Base-by-base conservation (phyloP, 2,113 vertebrate genomes). In the Rattus rattus region DNA sequence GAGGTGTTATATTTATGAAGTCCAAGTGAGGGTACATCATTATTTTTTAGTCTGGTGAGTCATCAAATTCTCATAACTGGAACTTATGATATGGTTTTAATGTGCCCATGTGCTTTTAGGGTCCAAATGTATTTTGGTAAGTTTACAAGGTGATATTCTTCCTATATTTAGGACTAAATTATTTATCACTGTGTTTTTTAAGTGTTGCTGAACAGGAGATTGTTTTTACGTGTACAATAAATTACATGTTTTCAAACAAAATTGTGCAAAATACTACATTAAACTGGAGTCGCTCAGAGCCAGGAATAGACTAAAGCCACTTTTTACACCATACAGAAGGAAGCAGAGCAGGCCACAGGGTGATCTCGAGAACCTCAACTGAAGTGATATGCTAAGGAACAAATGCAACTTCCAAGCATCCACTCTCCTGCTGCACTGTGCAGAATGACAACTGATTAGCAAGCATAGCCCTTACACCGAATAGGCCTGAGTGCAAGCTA, bases 371-470 rank as follows among this genome's bases (percentile, higher is more conserved):
- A 87, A 52, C 28, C 43, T 52, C 47, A 70, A 2, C 4, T 63
- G 28, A 61, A 6, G 75, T 1, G 5, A 28, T 6, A n/a, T 6
- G 16, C 16, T 87, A 36, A 94, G 56, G 81, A 88, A 69, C 26
- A 70, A 12, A n/a, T 56, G 54, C 14, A 56, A 63, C 54, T 67
- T 85, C 19, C 28, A 85, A 20, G 22, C 13, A 24, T 49, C 54
- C 3, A 17, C 56, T 2, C 7, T 16, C 65, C 36, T 54, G 4
- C 1, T 69, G 65, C 10, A 24, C 0, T 10, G 10, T 49, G 22
- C 4, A 80, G 61, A 70, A 77, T 47, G 16, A 72, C 59, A 91
- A 88, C 73, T 19, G 20, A 61, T 33, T 67, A 65, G 12, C 5
- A 52, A 56, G 13, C 7, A 54, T 1, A n/a, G 20, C 1, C 52